A percentile compares a stretch with the other conserved stretches of the same genome.
phyloP scores from a whole-genome alignment of 1,140 invertebrate genomes.

The Xylocopa sonorina region DNA sequence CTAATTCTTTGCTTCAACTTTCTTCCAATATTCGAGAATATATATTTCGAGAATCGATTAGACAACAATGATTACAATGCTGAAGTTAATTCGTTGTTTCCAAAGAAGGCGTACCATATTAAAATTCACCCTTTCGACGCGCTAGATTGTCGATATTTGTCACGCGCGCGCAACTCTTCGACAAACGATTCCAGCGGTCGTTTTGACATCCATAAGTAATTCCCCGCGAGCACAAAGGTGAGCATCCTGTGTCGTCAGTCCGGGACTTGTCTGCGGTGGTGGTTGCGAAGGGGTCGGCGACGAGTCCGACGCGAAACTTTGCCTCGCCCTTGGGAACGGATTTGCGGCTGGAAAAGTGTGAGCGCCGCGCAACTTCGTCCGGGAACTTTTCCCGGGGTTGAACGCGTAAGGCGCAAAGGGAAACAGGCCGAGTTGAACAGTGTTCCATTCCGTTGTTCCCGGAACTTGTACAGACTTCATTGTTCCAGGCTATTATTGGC shows the following conservation, averaged over 20 bases:
- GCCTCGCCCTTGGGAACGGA: slow-evolving; percentile 42
- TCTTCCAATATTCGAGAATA: too few species aligned
- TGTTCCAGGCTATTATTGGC: slow-evolving; percentile 19
- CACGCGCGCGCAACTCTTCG: slow-evolving; percentile 38
- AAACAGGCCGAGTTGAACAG: slow-evolving; percentile 3
- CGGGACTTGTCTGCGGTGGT: slow-evolving; percentile 4
- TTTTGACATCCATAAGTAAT: slow-evolving; percentile 59
- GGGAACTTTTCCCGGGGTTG: slow-evolving; percentile 42
- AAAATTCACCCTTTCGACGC: neutral
- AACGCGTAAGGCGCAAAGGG: slow-evolving; percentile 2
- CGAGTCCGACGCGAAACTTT: slow-evolving; percentile 45
- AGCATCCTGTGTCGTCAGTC: neutral
- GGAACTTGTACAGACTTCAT: slow-evolving; percentile 48
- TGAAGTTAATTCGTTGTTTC: neutral
- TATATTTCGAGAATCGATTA: too few species aligned
- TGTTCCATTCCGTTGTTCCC: slow-evolving; percentile 55
- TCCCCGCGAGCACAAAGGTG: neutral
- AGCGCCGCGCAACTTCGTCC: slow-evolving; percentile 44
- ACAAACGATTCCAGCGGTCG: slow-evolving; percentile 16
- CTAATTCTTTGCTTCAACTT: too few species aligned
- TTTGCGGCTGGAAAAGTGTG: slow-evolving; percentile 53
- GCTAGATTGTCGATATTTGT: slow-evolving; percentile 10
- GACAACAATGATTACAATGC: too few species aligned
- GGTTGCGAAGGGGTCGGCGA: neutral
- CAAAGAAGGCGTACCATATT: neutral